These are phyloP conservation scores for Ptychadena robeensis DNA, from an alignment of 2,797 vertebrate genomes.

Conservation along the genomic window DNA sequence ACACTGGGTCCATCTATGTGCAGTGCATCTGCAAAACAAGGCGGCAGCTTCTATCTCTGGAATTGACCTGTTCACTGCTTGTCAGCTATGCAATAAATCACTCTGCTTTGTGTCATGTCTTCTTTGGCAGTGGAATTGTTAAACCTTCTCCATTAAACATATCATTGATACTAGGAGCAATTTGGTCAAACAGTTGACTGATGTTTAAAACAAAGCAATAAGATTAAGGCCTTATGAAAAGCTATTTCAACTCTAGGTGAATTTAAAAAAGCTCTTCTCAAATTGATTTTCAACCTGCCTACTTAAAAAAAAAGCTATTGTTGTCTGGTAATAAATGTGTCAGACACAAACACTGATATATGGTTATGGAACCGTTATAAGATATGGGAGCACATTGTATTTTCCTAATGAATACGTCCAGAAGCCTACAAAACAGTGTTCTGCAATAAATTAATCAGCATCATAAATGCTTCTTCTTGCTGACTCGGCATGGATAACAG, in stretches of 20 bases:
- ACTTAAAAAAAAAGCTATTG: constrained; percentile 47
- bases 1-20: constrained; percentile 3
- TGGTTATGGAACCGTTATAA: constrained; percentile 44
- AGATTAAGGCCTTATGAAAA: constrained; percentile 27
- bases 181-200: constrained; percentile 27
- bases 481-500: constrained; percentile 52
- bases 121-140: constrained; percentile 50
- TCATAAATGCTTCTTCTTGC: constrained; percentile 56
- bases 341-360: constrained; percentile 46
- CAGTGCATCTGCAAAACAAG: constrained; percentile 26
- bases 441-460: constrained; percentile 58
- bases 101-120: constrained; percentile 33
- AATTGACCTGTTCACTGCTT: constrained; percentile 33
- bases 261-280: constrained; percentile 28
- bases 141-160: constrained; percentile 48
- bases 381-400: constrained; percentile 55
- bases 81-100: constrained; percentile 45
- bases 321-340: constrained; percentile 54
- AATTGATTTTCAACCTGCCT: constrained; percentile 48
- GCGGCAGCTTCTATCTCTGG: constrained; percentile 22
- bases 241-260: background rate
- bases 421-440: constrained; percentile 51
- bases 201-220: constrained; percentile 21
- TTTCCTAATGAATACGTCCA: constrained; percentile 56
- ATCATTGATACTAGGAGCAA: constrained; percentile 38